Evolutionary conservation across 1,140 invertebrate species (phyloP), one percentile per base, ranked within the genome.

Genomic region (Holotrichia oblita): DNA sequence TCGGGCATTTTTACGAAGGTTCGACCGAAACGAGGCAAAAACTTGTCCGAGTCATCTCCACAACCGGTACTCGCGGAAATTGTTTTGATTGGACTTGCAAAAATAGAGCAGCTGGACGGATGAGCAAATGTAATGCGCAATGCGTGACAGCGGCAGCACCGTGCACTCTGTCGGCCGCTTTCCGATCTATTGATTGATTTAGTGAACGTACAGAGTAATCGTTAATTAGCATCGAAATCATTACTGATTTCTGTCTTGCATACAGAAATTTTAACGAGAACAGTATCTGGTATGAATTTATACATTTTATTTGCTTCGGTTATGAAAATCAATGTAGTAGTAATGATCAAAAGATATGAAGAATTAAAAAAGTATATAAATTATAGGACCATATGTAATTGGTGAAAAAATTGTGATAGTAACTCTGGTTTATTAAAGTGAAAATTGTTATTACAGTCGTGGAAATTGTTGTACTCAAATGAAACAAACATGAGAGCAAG

Each of bases 31-130:
- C 61, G 61, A 12, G 22, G 61, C 20, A 69, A 69, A 69, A 69
- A 69, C 61, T 34, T n/a, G 61, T 69, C 22, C 61, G 61, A 69
- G 61, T 24, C 61, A 69, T 69, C 27, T 34, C 27, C 22, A 20
- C 27, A 69, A 69, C 61, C 61, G 61, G 61, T 69, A 69, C 61
- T 69, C 61, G 61, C 61, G 61, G 61, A 69, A 69, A 69, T 69
- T 69, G 61, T 69, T 69, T 69, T 69, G 61, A 69, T 69, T 69
- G 61, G 61, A 69, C 61, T 69, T 69, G 61, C 61, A 69, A 69
- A 69, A 69, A 69, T 69, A 69, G 27, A 69, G 61, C 61, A 69
- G 61, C 61, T 69, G 61, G 22, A 69, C 61, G 61, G 61, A 69
- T 14, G 61, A 24, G 22, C 61, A 20, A 20, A 27, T 22, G 61